A percentile compares a stretch with the other conserved stretches of the same genome.
Evolutionary conservation across 2,888 invertebrate species (phyloP).

Genomic region (Abrostola triplasia): DNA sequence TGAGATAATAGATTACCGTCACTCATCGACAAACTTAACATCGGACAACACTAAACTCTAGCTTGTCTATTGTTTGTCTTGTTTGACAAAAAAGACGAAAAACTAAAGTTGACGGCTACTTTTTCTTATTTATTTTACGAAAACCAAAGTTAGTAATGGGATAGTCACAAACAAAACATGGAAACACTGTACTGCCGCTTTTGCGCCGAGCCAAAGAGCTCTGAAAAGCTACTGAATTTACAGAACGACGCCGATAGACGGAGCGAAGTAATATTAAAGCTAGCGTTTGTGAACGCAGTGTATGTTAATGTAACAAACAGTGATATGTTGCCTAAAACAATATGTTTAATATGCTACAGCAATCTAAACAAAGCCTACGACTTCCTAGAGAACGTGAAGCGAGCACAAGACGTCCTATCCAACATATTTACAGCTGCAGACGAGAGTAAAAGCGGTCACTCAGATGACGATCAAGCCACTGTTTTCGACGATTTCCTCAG

Average conservation of each 20-base stretch:
- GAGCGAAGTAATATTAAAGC: conserved; percentile 19
- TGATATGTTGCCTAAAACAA: conserved; percentile 43
- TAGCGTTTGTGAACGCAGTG: conserved; percentile 73
- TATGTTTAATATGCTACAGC: conserved; percentile 27
- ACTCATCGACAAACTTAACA: conserved; percentile 7
- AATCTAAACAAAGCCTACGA: conserved; percentile 26
- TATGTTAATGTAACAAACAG: conserved; percentile 74
- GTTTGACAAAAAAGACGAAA: conserved; percentile 49
- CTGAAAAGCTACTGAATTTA: conserved; percentile 20
- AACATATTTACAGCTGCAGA: conserved; percentile 61
- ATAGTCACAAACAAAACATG: conserved; percentile 60
- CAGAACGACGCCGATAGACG: conserved; percentile 17
- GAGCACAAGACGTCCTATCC: conserved; percentile 56
- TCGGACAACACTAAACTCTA: background rate
- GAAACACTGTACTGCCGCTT: conserved; percentile 56
- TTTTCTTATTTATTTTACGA: conserved; percentile 45
- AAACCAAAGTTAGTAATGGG: conserved; percentile 33
- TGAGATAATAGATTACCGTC: conserved; percentile 10
- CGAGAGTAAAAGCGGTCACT: conserved; percentile 60
- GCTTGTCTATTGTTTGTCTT: conserved; percentile 33
- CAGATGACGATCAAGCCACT: conserved; percentile 70
- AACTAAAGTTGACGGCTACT: conserved; percentile 48
- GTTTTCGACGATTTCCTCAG: conserved; percentile 68
- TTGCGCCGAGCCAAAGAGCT: conserved; percentile 32
- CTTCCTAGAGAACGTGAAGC: conserved; percentile 20